Percentiles rank a stretch among this genome's conserved stretches.
phyloP scores from a whole-genome alignment of 2,797 vertebrate species.

The Margarornis squamiger region DNA sequence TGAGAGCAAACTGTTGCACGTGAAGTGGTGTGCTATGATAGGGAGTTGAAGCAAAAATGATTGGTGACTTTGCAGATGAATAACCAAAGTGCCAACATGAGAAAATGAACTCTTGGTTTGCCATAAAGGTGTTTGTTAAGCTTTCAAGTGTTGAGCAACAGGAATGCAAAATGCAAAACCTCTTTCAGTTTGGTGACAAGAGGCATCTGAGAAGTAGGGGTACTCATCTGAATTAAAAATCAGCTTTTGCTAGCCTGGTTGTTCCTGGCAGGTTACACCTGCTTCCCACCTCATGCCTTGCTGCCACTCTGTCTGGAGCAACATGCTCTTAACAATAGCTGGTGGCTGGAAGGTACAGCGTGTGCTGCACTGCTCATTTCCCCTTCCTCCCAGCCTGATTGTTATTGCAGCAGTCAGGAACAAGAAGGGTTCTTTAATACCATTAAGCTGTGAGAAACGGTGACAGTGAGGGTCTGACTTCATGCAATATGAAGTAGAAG shows the following conservation, averaged over 20 bases:
- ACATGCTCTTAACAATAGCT: constrained; percentile 73
- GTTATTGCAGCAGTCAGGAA: constrained; percentile 41
- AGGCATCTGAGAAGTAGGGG: neutral
- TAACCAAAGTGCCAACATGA: neutral
- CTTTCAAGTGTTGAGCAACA: neutral
- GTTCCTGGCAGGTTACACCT: constrained; percentile 56
- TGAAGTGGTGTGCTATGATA: neutral
- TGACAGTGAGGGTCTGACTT: constrained; percentile 15
- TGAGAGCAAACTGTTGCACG: neutral
- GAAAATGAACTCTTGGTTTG: neutral
- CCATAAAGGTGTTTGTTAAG: neutral
- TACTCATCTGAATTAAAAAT: neutral
- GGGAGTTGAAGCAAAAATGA: neutral
- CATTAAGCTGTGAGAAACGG: constrained; percentile 31
- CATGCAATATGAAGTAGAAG: neutral
- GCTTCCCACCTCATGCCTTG: constrained; percentile 61
- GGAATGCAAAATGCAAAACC: neutral
- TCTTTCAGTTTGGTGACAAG: neutral
- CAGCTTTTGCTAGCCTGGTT: neutral
- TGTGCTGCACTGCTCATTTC: constrained; percentile 73
- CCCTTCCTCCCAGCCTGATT: constrained; percentile 70
- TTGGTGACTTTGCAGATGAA: neutral
- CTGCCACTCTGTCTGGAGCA: constrained; percentile 69
- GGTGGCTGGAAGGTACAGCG: constrained; percentile 74
- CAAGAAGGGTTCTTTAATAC: constrained; percentile 39